Evolutionary conservation across 2,888 invertebrate genomes (phyloP), one percentile per base, ranked within the genome.

Genomic region (Eubasilissa splendida): DNA sequence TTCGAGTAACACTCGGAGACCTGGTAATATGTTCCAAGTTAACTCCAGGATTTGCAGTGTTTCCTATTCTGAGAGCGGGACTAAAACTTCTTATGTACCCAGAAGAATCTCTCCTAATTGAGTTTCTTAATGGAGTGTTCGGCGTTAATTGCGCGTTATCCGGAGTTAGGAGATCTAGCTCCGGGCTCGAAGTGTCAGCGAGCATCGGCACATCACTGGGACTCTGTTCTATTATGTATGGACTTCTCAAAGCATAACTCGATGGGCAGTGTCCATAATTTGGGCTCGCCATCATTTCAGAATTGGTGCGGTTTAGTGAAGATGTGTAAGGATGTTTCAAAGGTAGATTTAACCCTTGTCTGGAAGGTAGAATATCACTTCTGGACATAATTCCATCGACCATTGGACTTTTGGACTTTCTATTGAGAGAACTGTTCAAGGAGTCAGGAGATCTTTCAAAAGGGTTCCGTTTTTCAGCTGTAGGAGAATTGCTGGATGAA

Each of bases 101-200:
- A 3, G 83, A 81, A 1, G 83, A 83, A 53, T 75, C 71, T 31
- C 81, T 68, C n/a, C 83, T 12, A 8, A 78, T 56, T 11, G 80
- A 80, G 22, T 73, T 60, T 59, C 82, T 76, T 65, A 80, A 65
- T 9, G 83, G 83, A 9, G 83, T 83, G 3, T 76, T 74, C 2
- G 82, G 90, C 3, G 90, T 90, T 1, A 89, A 88, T 11, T 89
- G 84, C 65, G 88, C 89, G 84, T 90, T 90, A 80, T 91, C 91
- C 2, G 91, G 91, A 1, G 91, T 91, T 9, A 92, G 86, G 54
- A 91, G 87, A 85, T 92, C 92, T 85, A 93, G 87, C 86, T 93
- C 93, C 1, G 93, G 92, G 87, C 92, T 92, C 81, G 92, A 92
- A 80, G 91, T 90, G 86, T 93, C 92, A 74, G 91, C 92, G 14